Percentiles rank a stretch among this genome's conserved stretches.
Evolutionary conservation across 92 coral and sea anemone genomes (phyloP).

Genomic region (Epizoanthus stellaris): DNA sequence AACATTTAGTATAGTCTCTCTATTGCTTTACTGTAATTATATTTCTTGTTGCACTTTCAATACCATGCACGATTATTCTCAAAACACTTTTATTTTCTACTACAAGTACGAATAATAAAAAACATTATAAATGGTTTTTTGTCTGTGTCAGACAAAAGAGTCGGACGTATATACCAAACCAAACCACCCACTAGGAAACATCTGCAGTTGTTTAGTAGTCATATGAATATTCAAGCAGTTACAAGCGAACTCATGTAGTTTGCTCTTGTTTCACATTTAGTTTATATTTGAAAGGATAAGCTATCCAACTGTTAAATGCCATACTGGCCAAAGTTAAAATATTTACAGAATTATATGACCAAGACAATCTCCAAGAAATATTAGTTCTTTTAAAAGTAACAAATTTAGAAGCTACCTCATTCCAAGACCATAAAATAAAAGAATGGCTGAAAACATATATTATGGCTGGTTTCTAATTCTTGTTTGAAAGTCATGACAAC

Average conservation of each 20-base stretch:
- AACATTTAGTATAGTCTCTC: neutral
- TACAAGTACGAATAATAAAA: neutral
- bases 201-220: neutral
- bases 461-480: no score
- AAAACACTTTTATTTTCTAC: neutral
- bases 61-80: neutral
- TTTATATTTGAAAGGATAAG: neutral
- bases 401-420: neutral
- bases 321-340: neutral
- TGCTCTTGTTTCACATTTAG: no score
- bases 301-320: neutral
- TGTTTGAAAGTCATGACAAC: no score
- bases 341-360: neutral
- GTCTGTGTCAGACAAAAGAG: neutral
- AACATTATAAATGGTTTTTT: no score
- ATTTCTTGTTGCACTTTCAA: neutral
- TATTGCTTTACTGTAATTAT: conserved; percentile 4
- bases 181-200: neutral
- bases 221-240: neutral
- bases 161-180: no score
- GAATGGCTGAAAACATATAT: no score
- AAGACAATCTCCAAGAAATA: neutral
- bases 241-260: no score
- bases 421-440: neutral
- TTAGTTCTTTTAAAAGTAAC: neutral